Conservation (phyloP, 2,113 vertebrate species). For the Ophiodon elongatus region DNA sequence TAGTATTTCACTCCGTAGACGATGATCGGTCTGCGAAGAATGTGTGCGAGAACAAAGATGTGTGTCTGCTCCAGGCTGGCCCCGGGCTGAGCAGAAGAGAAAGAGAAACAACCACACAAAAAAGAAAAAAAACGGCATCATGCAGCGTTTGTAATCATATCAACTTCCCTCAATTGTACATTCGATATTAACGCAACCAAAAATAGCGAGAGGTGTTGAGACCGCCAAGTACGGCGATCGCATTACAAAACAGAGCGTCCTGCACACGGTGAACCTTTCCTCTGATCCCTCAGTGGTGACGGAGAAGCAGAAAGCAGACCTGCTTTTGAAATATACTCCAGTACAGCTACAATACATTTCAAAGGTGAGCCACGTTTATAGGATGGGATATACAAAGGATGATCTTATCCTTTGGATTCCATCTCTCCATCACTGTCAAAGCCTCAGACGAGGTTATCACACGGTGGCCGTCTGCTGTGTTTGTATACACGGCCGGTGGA, state of each 20-base stretch:
- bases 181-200: background rate
- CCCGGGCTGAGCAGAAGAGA: constrained; percentile 87
- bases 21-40: constrained; percentile 98
- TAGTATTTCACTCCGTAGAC: constrained; percentile 99
- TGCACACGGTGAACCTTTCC: constrained; percentile 7
- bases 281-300: background rate
- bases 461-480: constrained; percentile 28
- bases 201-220: constrained; percentile 8
- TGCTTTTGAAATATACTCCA: constrained; percentile 13
- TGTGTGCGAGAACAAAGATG: constrained; percentile 99
- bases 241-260: constrained; percentile 12
- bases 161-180: background rate
- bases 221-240: background rate
- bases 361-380: constrained; percentile 15
- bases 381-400: background rate
- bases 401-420: constrained; percentile 22
- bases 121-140: background rate
- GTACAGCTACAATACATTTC: constrained; percentile 21
- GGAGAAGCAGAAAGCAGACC: constrained; percentile 33
- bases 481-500: constrained; percentile 33
- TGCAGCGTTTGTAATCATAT: background rate
- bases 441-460: constrained; percentile 21
- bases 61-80: constrained; percentile 99
- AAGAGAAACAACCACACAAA: background rate
- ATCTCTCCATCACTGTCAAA: constrained; percentile 17